Conservation (phyloP, 2,797 vertebrate species). For the Molothrus aeneus region DNA sequence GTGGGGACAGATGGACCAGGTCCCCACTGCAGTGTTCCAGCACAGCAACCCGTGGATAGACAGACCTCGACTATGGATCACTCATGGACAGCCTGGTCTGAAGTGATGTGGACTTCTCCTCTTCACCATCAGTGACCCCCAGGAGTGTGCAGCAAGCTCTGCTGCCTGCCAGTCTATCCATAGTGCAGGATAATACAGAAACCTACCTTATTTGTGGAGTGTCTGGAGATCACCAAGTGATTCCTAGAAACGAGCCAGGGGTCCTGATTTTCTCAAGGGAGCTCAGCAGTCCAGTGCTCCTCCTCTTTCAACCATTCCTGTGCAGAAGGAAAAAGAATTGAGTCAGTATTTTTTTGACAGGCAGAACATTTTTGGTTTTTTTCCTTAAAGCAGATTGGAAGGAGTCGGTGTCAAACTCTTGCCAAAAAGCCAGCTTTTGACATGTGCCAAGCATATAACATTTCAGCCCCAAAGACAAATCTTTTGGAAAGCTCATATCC, state of each 20-base stretch:
- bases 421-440: conserved; percentile 16
- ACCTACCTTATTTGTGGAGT: not conserved
- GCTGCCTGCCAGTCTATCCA: not conserved
- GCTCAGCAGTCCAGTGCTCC: not conserved
- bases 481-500: not conserved
- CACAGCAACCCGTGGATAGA: not conserved
- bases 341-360: conserved; percentile 10
- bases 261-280: not conserved
- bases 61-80: rapidly evolving
- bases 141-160: not conserved
- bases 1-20: not conserved
- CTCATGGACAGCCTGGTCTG: not conserved
- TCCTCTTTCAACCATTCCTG: not conserved
- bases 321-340: not conserved
- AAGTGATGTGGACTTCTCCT: not conserved
- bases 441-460: not conserved
- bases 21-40: not conserved
- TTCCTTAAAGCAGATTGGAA: not conserved
- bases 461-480: not conserved
- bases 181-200: not conserved
- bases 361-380: not conserved
- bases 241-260: not conserved
- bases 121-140: not conserved
- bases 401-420: not conserved
- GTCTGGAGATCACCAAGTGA: not conserved